phyloP scores from a whole-genome alignment of 2,888 invertebrate species.

The Lobophora halterata region DNA sequence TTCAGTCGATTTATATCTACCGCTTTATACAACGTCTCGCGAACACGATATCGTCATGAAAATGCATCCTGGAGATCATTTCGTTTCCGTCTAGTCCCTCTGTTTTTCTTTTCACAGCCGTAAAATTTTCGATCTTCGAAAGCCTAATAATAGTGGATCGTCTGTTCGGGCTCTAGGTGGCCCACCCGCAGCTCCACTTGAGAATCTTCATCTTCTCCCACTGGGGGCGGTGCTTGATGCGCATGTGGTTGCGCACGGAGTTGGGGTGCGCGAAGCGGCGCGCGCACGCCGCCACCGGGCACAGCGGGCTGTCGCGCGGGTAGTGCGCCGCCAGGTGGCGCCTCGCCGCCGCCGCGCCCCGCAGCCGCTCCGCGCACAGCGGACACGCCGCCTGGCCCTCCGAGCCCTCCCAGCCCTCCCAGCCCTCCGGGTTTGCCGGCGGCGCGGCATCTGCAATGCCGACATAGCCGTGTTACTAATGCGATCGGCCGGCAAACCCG shows the following conservation, averaged over 20 bases:
- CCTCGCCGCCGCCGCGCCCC: slow-evolving; percentile 84
- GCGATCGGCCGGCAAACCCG: slow-evolving; percentile 56
- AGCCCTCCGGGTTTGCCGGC: slow-evolving; percentile 43
- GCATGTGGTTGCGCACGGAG: slow-evolving; percentile 93
- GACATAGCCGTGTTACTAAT: slow-evolving; percentile 65
- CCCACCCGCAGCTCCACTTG: slow-evolving; percentile 85
- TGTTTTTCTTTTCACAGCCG: slow-evolving; percentile 56
- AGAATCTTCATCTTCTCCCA: slow-evolving; percentile 93
- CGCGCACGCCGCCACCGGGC: slow-evolving; percentile 88
- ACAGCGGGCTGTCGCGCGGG: slow-evolving; percentile 90
- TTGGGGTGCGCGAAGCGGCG: slow-evolving; percentile 91
- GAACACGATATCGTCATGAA: slow-evolving; percentile 42
- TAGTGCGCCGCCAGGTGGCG: slow-evolving; percentile 91
- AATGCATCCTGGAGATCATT: slow-evolving; percentile 71
- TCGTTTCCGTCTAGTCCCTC: slow-evolving; percentile 44
- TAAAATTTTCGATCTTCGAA: slow-evolving; percentile 38
- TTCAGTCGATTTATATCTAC: slow-evolving; percentile 76
- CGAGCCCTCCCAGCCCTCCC: slow-evolving; percentile 33
- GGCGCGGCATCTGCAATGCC: slow-evolving; percentile 83
- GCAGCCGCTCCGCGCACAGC: slow-evolving; percentile 85
- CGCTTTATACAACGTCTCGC: slow-evolving; percentile 63
- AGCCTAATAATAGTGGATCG: slow-evolving; percentile 30
- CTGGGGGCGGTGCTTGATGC: slow-evolving; percentile 89
- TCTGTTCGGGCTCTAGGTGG: slow-evolving; percentile 39
- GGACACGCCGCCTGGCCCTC: slow-evolving; percentile 81